Percentiles rank a stretch among this genome's conserved stretches.
Conservation (phyloP, 64 coral and sea anemone genomes). For the Stylophora pistillata region DNA sequence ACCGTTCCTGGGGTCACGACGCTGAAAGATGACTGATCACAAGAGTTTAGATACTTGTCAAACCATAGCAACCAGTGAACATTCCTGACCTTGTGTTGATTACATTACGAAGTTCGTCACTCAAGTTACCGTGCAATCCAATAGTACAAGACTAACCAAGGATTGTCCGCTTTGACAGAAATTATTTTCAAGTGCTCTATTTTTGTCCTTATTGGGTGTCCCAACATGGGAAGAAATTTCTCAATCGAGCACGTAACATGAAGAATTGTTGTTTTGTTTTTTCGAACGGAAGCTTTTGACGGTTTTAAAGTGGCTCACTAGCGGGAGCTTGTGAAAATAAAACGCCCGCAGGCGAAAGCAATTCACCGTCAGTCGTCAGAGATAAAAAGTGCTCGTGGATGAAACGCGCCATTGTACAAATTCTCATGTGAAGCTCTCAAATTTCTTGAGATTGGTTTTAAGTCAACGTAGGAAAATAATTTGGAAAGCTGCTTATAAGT, state of each 20-base stretch:
- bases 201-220: not conserved
- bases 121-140: conserved; percentile 11
- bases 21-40: conserved; percentile 17
- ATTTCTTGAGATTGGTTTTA: no score
- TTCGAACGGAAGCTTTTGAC: not conserved
- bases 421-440: no score
- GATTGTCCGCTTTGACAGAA: not conserved
- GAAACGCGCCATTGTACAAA: no score
- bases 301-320: not conserved
- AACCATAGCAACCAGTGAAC: conserved; percentile 31
- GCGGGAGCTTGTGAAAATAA: not conserved
- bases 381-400: not conserved
- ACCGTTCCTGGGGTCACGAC: conserved; percentile 20
- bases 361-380: not conserved
- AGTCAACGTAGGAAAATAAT: not conserved
- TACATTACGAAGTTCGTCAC: conserved; percentile 25
- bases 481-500: not conserved
- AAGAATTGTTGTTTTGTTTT: not conserved
- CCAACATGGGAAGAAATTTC: not conserved
- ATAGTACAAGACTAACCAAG: not conserved
- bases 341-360: not conserved
- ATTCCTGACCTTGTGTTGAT: conserved; percentile 40
- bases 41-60: not conserved
- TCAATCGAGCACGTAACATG: not conserved
- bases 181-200: not conserved